Percentiles rank a stretch among this genome's conserved stretches.
Evolutionary conservation across 2,113 vertebrate genomes (phyloP).

Genomic region (Thalassarche chlororhynchos): DNA sequence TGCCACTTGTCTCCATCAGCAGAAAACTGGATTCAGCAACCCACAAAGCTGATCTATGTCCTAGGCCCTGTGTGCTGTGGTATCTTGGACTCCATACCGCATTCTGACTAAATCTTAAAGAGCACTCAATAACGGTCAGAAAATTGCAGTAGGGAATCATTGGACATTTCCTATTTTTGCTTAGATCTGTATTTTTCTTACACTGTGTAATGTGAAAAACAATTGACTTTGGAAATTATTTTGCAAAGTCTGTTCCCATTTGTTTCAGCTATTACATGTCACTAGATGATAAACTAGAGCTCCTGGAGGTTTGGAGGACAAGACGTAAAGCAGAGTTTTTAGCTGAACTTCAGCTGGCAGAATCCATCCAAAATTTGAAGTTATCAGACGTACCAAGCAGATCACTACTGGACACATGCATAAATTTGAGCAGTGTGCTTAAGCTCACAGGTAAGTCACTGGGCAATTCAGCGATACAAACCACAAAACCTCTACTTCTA

Average conservation of each 20-base stretch:
- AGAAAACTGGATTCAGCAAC: not conserved
- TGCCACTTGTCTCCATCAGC: not conserved
- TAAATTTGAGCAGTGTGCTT: not conserved
- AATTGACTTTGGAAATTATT: not conserved
- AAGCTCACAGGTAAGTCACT: not conserved
- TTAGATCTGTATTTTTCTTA: not conserved
- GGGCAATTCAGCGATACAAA: not conserved
- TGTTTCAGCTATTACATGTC: not conserved
- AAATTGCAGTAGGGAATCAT: not conserved
- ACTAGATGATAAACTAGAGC: not conserved
- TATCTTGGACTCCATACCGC: not conserved
- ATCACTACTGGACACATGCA: accelerated
- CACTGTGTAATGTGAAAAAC: not conserved
- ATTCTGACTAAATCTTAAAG: not conserved
- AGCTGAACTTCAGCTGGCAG: not conserved
- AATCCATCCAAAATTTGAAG: not conserved
- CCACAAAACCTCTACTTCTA: not conserved
- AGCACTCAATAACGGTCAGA: not conserved
- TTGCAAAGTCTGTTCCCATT: not conserved
- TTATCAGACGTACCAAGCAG: not conserved
- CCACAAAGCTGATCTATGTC: accelerated
- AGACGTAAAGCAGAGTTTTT: not conserved
- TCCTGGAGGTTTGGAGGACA: not conserved
- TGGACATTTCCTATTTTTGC: not conserved
- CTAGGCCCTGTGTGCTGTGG: not conserved